Evolutionary conservation across 2,888 invertebrate species (phyloP), one percentile per base, ranked within the genome.

Genomic region (Ernsta delagoae): DNA sequence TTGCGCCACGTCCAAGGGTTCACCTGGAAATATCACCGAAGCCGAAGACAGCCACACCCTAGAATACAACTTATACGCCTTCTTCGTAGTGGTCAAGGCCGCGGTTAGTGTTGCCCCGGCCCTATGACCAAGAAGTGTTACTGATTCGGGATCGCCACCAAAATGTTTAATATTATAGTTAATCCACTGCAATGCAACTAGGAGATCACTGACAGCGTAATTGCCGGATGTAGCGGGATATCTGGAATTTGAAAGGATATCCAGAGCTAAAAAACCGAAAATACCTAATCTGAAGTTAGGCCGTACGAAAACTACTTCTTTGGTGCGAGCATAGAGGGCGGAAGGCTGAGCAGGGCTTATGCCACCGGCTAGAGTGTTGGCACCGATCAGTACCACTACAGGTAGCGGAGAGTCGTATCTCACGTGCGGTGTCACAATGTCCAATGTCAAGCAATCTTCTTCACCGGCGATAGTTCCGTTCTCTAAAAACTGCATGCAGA

Each of bases 91-190:
- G 79, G 96, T 94, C 53, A 98, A 87, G 0, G 97, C 96, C 0
- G 97, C 96, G 0, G 97, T 96, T 11, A 98, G 86, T 0, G 98
- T 98, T 0, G 96, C 98, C 0, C 98, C 98, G 0, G 98, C 97
- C 31, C 97, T 94, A 81, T 98, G 97, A 0, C 98, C 98, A 77
- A 98, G 94, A 48, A 98, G 82, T 0, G 97, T 98, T 0, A 98
- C 97, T 3, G 96, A 94, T 0, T 94, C 90, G 0, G 95, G 95
- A 83, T 98, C 96, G 0, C 98, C 98, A 0, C 98, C 98, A 79
- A 98, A 98, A 83, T 97, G 95, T 69, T 95, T 95, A 59, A 98
- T 97, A 82, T 98, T 98, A 74, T 95, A 86, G 71, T 97, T 94
- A 1, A 98, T 95, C 98, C 98, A 98, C 70, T 95, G 94, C 16